Evolutionary conservation across 2,113 vertebrate genomes (phyloP).

Genomic region (Lanius ludovicianus): DNA sequence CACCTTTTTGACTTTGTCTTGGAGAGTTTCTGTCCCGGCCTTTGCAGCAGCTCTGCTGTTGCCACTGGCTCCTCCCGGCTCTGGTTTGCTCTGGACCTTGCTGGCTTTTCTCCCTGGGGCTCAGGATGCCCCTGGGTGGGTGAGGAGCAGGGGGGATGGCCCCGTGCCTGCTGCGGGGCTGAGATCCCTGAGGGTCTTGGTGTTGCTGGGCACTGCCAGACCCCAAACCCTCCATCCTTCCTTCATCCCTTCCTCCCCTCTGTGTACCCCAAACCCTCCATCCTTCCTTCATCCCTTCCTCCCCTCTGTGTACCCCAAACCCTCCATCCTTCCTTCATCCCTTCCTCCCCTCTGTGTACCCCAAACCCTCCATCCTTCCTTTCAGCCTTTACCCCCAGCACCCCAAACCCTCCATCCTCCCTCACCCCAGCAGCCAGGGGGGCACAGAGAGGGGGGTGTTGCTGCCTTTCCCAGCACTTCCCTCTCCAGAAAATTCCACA

Average conservation of each 20-base stretch:
- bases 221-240: background rate
- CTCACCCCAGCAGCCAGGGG: background rate
- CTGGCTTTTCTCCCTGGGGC: background rate
- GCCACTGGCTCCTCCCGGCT: background rate
- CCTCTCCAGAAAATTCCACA: background rate
- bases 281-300: background rate
- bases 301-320: background rate
- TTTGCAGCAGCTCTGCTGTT: background rate
- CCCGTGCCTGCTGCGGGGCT: accelerated
- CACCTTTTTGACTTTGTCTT: background rate
- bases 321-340: background rate
- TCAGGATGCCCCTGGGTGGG: background rate
- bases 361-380: background rate
- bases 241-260: no score
- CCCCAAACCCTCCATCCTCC: background rate
- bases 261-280: background rate
- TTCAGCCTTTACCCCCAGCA: background rate
- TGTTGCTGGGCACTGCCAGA: background rate
- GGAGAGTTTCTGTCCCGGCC: slow-evolving; percentile 16
- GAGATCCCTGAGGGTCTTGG: background rate
- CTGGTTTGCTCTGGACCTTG: background rate
- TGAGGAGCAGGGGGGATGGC: accelerated
- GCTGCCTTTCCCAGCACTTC: background rate
- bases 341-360: background rate
- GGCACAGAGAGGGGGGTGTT: background rate